Percentiles rank a stretch among this genome's conserved stretches.
phyloP scores from a whole-genome alignment of 1,140 invertebrate genomes.

The Lerema accius region DNA sequence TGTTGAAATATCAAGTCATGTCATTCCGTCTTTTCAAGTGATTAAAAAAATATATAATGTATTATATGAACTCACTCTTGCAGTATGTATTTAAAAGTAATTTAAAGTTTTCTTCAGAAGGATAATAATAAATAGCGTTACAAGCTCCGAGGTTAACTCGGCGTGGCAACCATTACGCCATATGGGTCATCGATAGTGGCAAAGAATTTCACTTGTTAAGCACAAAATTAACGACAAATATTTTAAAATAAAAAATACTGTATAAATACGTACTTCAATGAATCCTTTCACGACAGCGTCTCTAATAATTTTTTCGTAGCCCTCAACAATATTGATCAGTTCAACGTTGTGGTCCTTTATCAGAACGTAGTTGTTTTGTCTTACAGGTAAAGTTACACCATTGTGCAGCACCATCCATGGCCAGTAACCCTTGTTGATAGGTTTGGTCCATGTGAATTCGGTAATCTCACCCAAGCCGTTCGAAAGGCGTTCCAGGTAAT shows the following conservation, averaged over 20 bases:
- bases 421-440: constrained; percentile 84
- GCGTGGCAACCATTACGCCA: no score
- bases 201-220: no score
- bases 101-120: no score
- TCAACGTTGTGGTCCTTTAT: constrained; percentile 79
- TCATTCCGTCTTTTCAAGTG: no score
- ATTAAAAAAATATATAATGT: no score
- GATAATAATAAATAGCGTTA: no score
- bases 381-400: constrained; percentile 85
- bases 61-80: no score
- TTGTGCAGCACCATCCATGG: constrained; percentile 85
- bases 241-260: no score
- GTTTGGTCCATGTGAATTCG: constrained; percentile 76
- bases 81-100: no score
- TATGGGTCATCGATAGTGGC: no score
- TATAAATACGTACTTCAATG: constrained; percentile 79
- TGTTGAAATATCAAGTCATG: constrained; percentile 46
- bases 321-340: constrained; percentile 77
- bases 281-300: constrained; percentile 86
- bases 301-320: constrained; percentile 84
- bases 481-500: constrained; percentile 86
- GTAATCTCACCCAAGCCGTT: constrained; percentile 84
- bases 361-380: constrained; percentile 83
- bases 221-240: no score
- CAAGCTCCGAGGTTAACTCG: no score